Base-by-base conservation (phyloP, 2,797 vertebrate genomes). In the Vipera ursinii region DNA sequence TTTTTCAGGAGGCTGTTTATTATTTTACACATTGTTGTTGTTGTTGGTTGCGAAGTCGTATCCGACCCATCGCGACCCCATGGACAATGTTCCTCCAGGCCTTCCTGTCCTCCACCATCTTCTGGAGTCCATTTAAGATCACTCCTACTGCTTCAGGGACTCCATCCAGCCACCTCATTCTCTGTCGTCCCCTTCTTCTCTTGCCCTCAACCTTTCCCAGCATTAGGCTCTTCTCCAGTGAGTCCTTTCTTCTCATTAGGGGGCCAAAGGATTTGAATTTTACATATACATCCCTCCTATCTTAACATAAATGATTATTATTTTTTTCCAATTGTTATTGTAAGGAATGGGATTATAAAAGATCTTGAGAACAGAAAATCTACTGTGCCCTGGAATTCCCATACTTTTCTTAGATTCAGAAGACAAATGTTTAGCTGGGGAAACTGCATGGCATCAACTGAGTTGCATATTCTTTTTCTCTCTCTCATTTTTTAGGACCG, bases 401-500 rank as follows among this genome's bases (percentile, higher is more conserved):
- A 20, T 7, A 78, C 7, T 78, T 78, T 20, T 15, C 32, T 20
- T 44, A 38, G 15, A 38, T 78, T 78, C 69, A 78, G 69, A 44
- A 78, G 17, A 44, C 32, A 38, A 78, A 38, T 78, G 17, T 78
- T 78, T 13, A 6, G 85, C 3, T 65, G 32, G 26, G 60, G 56
- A 20, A 26, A 17, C 60, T 87, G 53, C 24, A n/a, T 51, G 14
- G 24, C 24, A 38, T 61, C 91, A 0, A 2, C 8, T 95, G 32
- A 95, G 0, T 44, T 88, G 63, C 14, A 38, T 56, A 24, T n/a
- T 93, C 38, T 91, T 59, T 82, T 86, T 93, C 82, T 92, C 32
- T 44, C 51, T 53, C 51, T 69, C 56, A 89, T 90, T 90, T 13
- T 85, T 95, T 94, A 92, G 98, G 28, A 97, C 95, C 87, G 96